Conservation (phyloP, 2,888 invertebrate species). For the Diachrysia chrysitis region DNA sequence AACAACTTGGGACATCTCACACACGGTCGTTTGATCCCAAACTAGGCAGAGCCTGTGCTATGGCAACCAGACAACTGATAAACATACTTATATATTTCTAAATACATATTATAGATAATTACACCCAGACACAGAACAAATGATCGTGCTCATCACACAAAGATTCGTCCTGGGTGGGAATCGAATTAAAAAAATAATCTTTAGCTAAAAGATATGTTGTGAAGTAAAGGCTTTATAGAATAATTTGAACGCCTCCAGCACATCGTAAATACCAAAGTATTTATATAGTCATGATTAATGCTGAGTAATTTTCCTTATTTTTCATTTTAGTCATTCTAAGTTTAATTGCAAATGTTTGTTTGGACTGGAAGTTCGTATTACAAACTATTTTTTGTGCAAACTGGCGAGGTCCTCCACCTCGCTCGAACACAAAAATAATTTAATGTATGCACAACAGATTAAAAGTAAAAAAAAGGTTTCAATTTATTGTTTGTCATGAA, state of each 20-base stretch:
- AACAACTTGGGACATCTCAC: too few relatives aligned
- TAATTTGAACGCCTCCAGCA: constrained; percentile 48
- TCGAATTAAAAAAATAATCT: too few relatives aligned
- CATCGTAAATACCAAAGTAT: constrained; percentile 50
- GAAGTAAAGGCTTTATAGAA: constrained; percentile 39
- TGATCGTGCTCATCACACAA: too few relatives aligned
- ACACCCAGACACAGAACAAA: too few relatives aligned
- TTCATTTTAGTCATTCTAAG: constrained; percentile 11
- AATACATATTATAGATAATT: too few relatives aligned
- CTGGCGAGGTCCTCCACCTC: constrained; percentile 33
- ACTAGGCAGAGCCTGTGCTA: too few relatives aligned
- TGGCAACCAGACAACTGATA: too few relatives aligned
- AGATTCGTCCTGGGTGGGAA: too few relatives aligned
- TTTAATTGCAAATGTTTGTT: constrained; percentile 16
- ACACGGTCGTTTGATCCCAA: too few relatives aligned
- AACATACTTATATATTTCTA: too few relatives aligned
- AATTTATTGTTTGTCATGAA: constrained; percentile 3
- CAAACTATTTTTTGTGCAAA: constrained; percentile 19
- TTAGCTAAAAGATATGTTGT: constrained; percentile 24
- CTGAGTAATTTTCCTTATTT: constrained; percentile 18
- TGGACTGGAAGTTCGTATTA: constrained; percentile 26
- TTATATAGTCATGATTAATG: constrained; percentile 25
- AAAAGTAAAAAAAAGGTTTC: constrained; percentile 26
- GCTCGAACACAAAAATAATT: constrained; percentile 19
- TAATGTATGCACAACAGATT: constrained; percentile 30